These are phyloP conservation scores for Hemicordylus capensis DNA, from an alignment of 2,113 vertebrate genomes.

Conservation along the genomic window DNA sequence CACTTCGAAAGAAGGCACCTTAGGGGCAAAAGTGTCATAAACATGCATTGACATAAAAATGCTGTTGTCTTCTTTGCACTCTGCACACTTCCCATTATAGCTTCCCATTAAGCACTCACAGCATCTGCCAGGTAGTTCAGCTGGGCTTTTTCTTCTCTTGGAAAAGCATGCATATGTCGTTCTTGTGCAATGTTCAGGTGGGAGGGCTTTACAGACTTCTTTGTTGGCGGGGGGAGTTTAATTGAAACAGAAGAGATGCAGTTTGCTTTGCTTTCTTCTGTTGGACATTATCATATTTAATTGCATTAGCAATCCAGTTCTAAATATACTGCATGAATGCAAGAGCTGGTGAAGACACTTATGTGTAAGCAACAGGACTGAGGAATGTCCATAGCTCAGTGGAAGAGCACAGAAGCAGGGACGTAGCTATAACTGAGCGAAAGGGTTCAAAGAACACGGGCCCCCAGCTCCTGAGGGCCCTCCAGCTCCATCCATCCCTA, in stretches of 20 bases:
- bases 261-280: neutral
- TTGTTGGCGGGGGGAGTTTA: too few relatives aligned
- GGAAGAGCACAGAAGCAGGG: too few relatives aligned
- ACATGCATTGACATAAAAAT: constrained; percentile 40
- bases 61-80: constrained; percentile 22
- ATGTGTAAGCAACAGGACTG: neutral
- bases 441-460: too few relatives aligned
- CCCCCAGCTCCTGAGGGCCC: too few relatives aligned
- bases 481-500: too few relatives aligned
- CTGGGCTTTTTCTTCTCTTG: neutral
- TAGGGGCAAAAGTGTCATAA: constrained; percentile 24
- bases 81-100: neutral
- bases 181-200: neutral
- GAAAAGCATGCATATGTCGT: too few relatives aligned
- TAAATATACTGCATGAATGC: neutral
- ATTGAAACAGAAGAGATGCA: neutral
- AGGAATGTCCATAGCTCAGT: too few relatives aligned
- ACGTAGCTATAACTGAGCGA: too few relatives aligned
- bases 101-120: neutral
- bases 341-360: neutral
- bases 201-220: neutral
- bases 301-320: neutral
- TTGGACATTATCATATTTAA: neutral
- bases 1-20: constrained; percentile 29
- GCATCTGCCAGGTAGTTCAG: neutral